Evolutionary conservation across 2,888 invertebrate species (phyloP).

Genomic region (Galeruca laticollis): DNA sequence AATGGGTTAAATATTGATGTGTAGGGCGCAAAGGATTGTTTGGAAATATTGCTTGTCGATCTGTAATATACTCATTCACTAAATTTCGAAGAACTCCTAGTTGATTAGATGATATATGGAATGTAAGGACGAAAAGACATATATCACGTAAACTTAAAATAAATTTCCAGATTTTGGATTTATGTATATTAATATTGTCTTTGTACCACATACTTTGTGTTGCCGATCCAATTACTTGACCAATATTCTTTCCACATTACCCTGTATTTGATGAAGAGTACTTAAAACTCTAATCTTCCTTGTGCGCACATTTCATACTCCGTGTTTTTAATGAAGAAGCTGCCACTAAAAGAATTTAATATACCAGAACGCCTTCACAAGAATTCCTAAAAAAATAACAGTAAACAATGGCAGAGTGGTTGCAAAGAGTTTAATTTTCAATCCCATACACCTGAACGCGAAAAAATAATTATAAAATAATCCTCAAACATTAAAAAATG

Average conservation of each 20-base stretch:
- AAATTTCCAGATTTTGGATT: too few species aligned
- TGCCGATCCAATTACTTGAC: too few species aligned
- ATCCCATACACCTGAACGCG: conserved; percentile 7
- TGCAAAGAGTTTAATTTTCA: conserved; percentile 10
- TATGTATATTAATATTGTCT: too few species aligned
- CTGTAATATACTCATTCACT: too few species aligned
- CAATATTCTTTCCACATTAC: background rate
- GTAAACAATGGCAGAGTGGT: conserved; percentile 10
- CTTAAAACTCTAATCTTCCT: background rate
- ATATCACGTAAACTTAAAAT: too few species aligned
- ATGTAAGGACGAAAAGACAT: too few species aligned
- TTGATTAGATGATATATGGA: too few species aligned
- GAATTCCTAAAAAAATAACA: background rate
- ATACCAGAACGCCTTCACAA: background rate
- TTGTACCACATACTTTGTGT: too few species aligned
- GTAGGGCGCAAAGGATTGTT: too few species aligned
- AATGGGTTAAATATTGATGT: too few species aligned
- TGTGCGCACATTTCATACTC: background rate
- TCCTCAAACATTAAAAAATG: conserved; percentile 8
- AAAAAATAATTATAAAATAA: conserved; percentile 18
- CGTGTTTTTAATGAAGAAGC: conserved; percentile 1
- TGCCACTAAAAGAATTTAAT: background rate
- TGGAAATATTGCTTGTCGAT: too few species aligned
- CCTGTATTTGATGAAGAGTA: background rate
- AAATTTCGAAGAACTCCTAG: too few species aligned